Percentiles rank a stretch among this genome's conserved stretches.
Evolutionary conservation across 2,888 invertebrate genomes (phyloP).

Genomic region (Nematopogon swammerdamellus): DNA sequence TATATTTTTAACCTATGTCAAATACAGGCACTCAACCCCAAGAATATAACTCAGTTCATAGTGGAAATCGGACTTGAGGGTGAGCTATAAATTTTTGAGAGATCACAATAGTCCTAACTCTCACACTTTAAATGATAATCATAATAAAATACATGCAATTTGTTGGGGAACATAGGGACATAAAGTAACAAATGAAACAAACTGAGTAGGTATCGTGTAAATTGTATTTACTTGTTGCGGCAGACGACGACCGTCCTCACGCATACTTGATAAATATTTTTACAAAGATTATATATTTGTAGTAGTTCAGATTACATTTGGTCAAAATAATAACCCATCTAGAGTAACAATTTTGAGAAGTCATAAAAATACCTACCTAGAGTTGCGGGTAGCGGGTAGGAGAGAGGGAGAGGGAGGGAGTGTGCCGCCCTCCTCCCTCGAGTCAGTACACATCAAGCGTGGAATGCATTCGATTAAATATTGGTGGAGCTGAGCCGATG

Average conservation of each 20-base stretch:
- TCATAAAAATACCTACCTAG: conserved; percentile 7
- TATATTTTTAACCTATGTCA: too few relatives aligned
- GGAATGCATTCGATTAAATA: not conserved
- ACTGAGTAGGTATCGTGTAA: conserved; percentile 29
- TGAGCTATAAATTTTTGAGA: too few relatives aligned
- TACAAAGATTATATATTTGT: conserved; percentile 44
- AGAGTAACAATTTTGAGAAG: conserved; percentile 27
- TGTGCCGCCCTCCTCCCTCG: too few relatives aligned
- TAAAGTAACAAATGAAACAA: conserved; percentile 4
- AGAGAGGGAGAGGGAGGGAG: too few relatives aligned
- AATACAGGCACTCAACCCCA: too few relatives aligned
- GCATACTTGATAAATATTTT: conserved; percentile 45
- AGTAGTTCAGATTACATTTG: conserved; percentile 48
- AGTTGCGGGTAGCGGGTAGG: too few relatives aligned
- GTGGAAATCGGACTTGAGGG: too few relatives aligned
- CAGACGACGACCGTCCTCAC: conserved; percentile 30
- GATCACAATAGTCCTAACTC: too few relatives aligned
- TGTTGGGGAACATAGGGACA: too few relatives aligned
- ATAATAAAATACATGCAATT: too few relatives aligned
- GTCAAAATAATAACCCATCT: conserved; percentile 40
- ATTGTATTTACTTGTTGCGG: conserved; percentile 54
- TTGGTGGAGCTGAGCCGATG: not conserved
- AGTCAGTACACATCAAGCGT: not conserved
- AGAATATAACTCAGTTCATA: too few relatives aligned
- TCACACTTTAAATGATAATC: too few relatives aligned